A percentile compares a stretch with the other conserved stretches of the same genome.
These are phyloP conservation scores for Cephus sareptanus DNA, from an alignment of 2,888 invertebrate species.

Conservation along the genomic window DNA sequence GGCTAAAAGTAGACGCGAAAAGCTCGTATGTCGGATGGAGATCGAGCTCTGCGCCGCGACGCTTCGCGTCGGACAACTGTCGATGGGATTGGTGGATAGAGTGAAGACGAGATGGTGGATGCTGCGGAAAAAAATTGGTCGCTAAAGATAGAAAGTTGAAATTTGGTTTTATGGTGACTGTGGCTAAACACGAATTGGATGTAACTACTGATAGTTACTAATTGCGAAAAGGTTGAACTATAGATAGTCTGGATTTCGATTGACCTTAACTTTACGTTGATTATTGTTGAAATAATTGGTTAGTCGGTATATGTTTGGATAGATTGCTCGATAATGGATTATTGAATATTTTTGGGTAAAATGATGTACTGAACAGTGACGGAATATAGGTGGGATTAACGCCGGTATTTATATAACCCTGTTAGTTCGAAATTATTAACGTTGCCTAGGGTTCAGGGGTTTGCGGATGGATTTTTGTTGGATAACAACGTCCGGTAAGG, in stretches of 20 bases:
- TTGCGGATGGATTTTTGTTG: not conserved
- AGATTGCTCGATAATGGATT: not conserved
- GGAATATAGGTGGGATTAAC: not conserved
- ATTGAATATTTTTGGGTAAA: not conserved
- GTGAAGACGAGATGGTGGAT: not conserved
- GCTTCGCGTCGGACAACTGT: not conserved
- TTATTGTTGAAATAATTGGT: not conserved
- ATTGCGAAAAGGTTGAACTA: not conserved
- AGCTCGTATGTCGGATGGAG: slow-evolving; percentile 19
- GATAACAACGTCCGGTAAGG: not conserved
- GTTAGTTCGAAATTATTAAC: not conserved
- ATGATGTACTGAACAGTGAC: not conserved
- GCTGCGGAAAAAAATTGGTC: not conserved
- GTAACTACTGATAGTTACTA: not conserved
- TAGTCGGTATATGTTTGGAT: not conserved
- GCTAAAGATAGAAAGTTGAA: not conserved
- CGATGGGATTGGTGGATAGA: not conserved
- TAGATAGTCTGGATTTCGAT: not conserved
- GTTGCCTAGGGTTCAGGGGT: not conserved
- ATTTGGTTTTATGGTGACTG: not conserved
- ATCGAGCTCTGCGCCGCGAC: not conserved
- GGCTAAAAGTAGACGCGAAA: slow-evolving; percentile 44
- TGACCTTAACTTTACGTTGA: not conserved
- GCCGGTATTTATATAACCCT: not conserved
- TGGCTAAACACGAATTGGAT: not conserved